phyloP scores from a whole-genome alignment of 2,113 vertebrate species.

The Otolemur garnettii region DNA sequence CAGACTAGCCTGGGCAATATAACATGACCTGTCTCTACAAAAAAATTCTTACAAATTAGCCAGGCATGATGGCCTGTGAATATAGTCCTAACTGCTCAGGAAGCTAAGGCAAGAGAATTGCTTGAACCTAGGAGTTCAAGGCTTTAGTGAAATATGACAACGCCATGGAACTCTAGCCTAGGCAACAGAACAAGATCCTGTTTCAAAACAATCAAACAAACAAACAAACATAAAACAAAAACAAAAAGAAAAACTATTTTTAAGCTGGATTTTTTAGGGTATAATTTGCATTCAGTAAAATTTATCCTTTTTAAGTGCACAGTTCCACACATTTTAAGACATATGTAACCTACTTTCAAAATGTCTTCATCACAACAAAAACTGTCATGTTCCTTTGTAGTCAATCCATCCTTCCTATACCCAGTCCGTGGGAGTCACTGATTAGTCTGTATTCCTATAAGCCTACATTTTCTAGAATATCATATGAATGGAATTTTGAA shows the following conservation, averaged over 20 bases:
- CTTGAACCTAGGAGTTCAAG: too few relatives aligned
- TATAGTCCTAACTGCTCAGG: too few relatives aligned
- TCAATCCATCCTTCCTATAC: not conserved
- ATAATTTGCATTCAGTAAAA: constrained; percentile 8
- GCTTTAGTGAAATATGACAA: too few relatives aligned
- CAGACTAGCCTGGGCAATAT: too few relatives aligned
- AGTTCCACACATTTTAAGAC: not conserved
- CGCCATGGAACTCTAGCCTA: too few relatives aligned
- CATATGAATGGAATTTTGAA: not conserved
- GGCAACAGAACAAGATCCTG: too few relatives aligned
- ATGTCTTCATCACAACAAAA: not conserved
- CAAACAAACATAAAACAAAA: too few relatives aligned
- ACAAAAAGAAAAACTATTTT: not conserved
- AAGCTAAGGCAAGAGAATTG: too few relatives aligned
- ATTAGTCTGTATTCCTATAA: not conserved
- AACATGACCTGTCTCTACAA: not conserved
- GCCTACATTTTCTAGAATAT: not conserved
- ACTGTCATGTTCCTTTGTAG: not conserved
- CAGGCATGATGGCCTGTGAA: too few relatives aligned
- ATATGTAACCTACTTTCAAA: not conserved
- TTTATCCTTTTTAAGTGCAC: not conserved
- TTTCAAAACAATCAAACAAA: too few relatives aligned
- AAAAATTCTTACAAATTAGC: not conserved
- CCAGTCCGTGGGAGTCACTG: not conserved
- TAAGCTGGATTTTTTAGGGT: not conserved